Evolutionary conservation across 92 coral and sea anemone species (phyloP).

Genomic region (Epizoanthus ramosus): DNA sequence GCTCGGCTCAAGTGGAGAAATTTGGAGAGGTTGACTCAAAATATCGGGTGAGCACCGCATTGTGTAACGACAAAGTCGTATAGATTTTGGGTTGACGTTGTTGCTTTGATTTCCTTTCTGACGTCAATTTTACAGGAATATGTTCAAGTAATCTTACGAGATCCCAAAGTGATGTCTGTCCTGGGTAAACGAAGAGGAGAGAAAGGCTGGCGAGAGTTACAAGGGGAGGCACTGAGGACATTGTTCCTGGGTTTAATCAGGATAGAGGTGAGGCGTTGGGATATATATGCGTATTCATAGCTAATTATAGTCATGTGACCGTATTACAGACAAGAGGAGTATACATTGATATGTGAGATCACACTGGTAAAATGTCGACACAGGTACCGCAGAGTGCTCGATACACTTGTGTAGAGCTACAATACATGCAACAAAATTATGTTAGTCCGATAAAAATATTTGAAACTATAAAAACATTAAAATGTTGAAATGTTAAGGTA

Average conservation of each 20-base stretch:
- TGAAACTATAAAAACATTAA: too few relatives aligned
- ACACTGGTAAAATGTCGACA: too few relatives aligned
- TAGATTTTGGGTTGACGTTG: not conserved
- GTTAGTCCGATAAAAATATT: too few relatives aligned
- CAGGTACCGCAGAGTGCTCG: too few relatives aligned
- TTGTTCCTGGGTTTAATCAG: slow-evolving; percentile 69
- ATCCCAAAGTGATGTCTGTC: slow-evolving; percentile 83
- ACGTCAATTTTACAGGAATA: slow-evolving; percentile 57
- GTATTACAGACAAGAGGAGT: too few relatives aligned
- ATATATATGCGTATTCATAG: too few relatives aligned
- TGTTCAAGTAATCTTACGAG: slow-evolving; percentile 71
- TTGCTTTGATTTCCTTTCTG: not conserved
- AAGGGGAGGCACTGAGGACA: slow-evolving; percentile 79
- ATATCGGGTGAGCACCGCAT: slow-evolving; percentile 71
- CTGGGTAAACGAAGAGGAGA: slow-evolving; percentile 86
- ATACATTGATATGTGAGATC: too few relatives aligned
- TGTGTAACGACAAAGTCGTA: not conserved
- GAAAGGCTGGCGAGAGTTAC: slow-evolving; percentile 92
- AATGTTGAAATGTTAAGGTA: too few relatives aligned
- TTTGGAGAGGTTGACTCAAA: slow-evolving; percentile 72
- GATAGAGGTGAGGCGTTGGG: slow-evolving; percentile 59
- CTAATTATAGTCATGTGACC: too few relatives aligned
- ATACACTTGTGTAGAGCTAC: too few relatives aligned
- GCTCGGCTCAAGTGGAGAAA: slow-evolving; percentile 46
- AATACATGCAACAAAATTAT: too few relatives aligned